Evolutionary conservation across 2,113 vertebrate species (phyloP).

Genomic region (Suricata suricatta): DNA sequence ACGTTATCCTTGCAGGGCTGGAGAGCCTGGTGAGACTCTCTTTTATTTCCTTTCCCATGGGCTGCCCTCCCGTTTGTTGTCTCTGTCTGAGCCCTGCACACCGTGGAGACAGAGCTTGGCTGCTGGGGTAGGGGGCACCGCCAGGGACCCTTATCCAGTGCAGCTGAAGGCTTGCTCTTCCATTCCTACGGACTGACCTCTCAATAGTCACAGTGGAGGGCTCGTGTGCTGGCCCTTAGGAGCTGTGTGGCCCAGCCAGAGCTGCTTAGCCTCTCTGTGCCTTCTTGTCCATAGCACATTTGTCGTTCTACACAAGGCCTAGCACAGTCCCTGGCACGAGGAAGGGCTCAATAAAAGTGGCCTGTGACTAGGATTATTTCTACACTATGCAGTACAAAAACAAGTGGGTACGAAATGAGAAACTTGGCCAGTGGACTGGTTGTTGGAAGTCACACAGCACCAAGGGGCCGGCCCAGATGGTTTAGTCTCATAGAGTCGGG

Average conservation of each 20-base stretch:
- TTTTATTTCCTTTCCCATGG: accelerated
- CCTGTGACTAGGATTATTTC: background rate
- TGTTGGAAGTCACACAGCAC: background rate
- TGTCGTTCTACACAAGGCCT: background rate
- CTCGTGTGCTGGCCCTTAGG: background rate
- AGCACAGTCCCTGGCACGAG: background rate
- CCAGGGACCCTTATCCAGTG: too few relatives aligned
- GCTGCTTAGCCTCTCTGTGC: background rate
- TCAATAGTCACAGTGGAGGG: accelerated
- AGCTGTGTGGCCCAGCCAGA: background rate
- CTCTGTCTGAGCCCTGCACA: background rate
- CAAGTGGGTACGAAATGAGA: background rate
- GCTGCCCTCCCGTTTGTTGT: accelerated
- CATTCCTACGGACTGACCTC: accelerated
- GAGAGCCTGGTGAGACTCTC: background rate
- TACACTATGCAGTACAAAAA: background rate
- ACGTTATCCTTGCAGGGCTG: background rate
- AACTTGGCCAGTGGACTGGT: background rate
- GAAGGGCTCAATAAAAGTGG: background rate
- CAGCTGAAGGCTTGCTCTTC: accelerated
- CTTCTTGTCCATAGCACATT: background rate
- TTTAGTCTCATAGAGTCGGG: background rate
- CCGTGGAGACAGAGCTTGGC: background rate
- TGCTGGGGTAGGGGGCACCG: accelerated
- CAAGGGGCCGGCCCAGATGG: background rate